Percentiles rank a stretch among this genome's conserved stretches.
phyloP scores from a whole-genome alignment of 2,888 invertebrate species.

The Polietes domitor region DNA sequence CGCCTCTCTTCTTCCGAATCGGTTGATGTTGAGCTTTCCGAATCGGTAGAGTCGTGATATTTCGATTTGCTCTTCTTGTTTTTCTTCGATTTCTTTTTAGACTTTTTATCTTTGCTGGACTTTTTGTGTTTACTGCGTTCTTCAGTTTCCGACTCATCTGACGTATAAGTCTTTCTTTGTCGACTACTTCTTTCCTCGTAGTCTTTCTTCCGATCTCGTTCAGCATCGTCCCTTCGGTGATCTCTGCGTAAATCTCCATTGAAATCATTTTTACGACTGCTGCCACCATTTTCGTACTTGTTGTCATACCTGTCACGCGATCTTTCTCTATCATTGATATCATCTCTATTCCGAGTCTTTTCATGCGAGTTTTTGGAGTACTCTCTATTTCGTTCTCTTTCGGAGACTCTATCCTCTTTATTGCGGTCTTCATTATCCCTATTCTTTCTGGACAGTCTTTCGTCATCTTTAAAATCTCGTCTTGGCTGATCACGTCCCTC shows the following conservation, averaged over 20 bases:
- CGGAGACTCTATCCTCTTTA: slow-evolving; percentile 10
- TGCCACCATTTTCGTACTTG: slow-evolving; percentile 32
- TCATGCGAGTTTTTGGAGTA: slow-evolving; percentile 17
- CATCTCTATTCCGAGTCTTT: slow-evolving; percentile 29
- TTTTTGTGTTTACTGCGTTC: slow-evolving; percentile 72
- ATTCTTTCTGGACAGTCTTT: background rate
- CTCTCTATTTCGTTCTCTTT: slow-evolving; percentile 38
- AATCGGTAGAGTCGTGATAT: slow-evolving; percentile 58
- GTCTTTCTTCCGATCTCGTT: slow-evolving; percentile 35
- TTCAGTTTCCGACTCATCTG: slow-evolving; percentile 71
- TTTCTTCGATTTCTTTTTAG: slow-evolving; percentile 73
- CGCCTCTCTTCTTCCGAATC: slow-evolving; percentile 69
- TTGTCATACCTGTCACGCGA: slow-evolving; percentile 44
- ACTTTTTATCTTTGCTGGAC: slow-evolving; percentile 70
- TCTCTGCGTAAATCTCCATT: slow-evolving; percentile 34
- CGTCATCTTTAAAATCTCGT: background rate
- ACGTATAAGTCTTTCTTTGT: background rate
- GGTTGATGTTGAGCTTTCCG: slow-evolving; percentile 20
- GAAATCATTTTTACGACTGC: slow-evolving; percentile 52
- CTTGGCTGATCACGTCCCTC: background rate
- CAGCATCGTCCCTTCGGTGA: background rate
- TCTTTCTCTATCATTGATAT: slow-evolving; percentile 40
- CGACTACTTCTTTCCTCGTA: slow-evolving; percentile 19
- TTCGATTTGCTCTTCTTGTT: slow-evolving; percentile 70
- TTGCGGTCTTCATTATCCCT: slow-evolving; percentile 35